Base-by-base conservation (phyloP, 1,140 invertebrate species). In the Drosophila pectinifera region DNA sequence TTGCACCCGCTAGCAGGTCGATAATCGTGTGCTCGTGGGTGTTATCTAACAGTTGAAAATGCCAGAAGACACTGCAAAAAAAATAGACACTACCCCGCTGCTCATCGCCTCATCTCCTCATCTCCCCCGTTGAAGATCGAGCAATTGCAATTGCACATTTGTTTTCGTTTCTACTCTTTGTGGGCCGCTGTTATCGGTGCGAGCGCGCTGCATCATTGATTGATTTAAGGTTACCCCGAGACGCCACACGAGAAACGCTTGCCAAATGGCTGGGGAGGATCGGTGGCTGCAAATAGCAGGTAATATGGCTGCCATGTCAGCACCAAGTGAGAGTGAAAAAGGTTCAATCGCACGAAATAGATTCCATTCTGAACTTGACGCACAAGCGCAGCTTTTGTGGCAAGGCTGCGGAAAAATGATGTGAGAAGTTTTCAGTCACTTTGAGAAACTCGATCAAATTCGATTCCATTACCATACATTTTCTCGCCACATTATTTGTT, bases 211-310 rank as follows among this genome's bases (percentile, higher is more conserved):
- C 80, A 89, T 55, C 80, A 77, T 77, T 89, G 84, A 89, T 89
- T 89, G 84, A 89, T 89, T 89, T 89, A 89, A 89, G 84, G 84
- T 89, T 89, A 57, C 68, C 68, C 73, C 79, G 80, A 83, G 76
- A 88, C 76, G 83, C 83, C 75, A 65, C 55, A 39, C 34, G 56
- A 41, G 20, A 42, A 77, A 43, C 64, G 63, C 42, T 82, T 89
- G 84, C 84, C 84, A 89, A 88, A 51, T 22, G 67, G 45, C 18
- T 31, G 28, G 16, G 39, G 42, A 41, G 56, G 31, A 43, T 56
- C 51, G 64, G 36, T 22, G 63, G 57, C 45, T 43, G 63, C 10
- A 63, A 16, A 24, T 5, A n/a, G 8, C 18, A 20, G 39, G 5
- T 16, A 54, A 41, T 26, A 45, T 41, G 31, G 26, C 16, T 31